Percentiles rank a stretch among this genome's conserved stretches.
Conservation (phyloP, 2,113 vertebrate species). For the Podarcis cretensis region DNA sequence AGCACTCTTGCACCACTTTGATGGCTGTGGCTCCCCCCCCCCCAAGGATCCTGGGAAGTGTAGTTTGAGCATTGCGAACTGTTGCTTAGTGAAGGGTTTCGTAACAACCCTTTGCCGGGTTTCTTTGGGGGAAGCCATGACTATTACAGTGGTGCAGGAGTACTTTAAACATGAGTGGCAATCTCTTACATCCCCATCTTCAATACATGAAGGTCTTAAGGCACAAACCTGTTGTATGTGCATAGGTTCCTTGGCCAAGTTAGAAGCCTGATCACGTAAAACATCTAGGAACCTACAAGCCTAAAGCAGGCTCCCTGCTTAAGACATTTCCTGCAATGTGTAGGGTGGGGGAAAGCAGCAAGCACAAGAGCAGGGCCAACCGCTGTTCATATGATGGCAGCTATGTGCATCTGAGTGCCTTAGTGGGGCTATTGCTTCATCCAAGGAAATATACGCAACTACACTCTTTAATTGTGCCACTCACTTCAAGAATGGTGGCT, state of each 20-base stretch:
- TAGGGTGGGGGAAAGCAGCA: not conserved
- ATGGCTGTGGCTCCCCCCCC: no score
- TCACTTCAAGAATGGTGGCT: not conserved
- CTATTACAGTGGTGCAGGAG: no score
- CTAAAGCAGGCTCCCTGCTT: not conserved
- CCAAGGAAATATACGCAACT: not conserved
- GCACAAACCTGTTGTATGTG: not conserved
- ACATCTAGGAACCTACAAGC: not conserved
- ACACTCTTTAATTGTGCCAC: not conserved
- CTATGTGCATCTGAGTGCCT: not conserved
- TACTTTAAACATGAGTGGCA: no score
- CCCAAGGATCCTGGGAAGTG: no score
- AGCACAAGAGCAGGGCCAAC: not conserved
- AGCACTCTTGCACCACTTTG: no score
- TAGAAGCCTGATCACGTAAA: not conserved
- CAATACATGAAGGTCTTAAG: not conserved
- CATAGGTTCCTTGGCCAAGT: not conserved
- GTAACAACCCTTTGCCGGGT: no score
- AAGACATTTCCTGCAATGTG: not conserved
- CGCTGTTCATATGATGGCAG: not conserved
- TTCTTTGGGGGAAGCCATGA: no score
- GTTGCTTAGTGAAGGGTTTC: no score
- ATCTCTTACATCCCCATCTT: not conserved
- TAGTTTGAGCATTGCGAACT: no score
- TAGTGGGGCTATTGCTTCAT: not conserved